Conservation (phyloP, 2,113 vertebrate genomes). For the Vulpes lagopus region DNA sequence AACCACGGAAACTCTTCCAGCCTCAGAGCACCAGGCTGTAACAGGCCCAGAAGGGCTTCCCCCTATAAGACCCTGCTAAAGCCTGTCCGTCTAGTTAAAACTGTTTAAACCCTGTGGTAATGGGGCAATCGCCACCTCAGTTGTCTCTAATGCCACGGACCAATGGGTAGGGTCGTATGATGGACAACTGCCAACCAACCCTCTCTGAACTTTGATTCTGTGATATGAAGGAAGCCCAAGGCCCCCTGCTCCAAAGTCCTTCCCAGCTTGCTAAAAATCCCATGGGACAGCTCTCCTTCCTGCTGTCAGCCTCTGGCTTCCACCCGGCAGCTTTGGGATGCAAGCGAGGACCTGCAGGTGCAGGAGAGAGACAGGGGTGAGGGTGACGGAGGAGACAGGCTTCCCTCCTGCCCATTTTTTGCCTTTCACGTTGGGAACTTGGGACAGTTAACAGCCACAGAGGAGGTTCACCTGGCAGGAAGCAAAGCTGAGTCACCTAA, state of each 20-base stretch:
- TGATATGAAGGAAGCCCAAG: not conserved
- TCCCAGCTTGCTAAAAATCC: not conserved
- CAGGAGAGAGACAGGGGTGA: not conserved
- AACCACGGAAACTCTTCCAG: not conserved
- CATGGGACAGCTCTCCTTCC: not conserved
- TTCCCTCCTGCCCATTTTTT: not conserved
- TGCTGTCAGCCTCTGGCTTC: no score
- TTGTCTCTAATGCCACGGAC: not conserved
- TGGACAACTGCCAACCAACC: not conserved
- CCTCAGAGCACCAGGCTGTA: not conserved
- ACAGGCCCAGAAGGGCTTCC: not conserved
- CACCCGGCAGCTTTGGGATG: not conserved
- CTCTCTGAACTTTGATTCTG: not conserved
- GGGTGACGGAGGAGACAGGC: no score
- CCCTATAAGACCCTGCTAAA: no score
- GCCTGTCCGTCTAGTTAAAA: no score
- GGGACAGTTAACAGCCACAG: not conserved
- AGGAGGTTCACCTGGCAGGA: not conserved
- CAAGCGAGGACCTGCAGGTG: not conserved
- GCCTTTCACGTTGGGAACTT: not conserved
- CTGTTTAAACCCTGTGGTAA: not conserved
- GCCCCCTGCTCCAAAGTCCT: not conserved
- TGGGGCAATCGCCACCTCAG: not conserved
- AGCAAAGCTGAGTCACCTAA: not conserved
- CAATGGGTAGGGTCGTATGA: accelerated